These are phyloP conservation scores for Norana najaformis DNA, from an alignment of 2,888 invertebrate genomes.

Conservation along the genomic window DNA sequence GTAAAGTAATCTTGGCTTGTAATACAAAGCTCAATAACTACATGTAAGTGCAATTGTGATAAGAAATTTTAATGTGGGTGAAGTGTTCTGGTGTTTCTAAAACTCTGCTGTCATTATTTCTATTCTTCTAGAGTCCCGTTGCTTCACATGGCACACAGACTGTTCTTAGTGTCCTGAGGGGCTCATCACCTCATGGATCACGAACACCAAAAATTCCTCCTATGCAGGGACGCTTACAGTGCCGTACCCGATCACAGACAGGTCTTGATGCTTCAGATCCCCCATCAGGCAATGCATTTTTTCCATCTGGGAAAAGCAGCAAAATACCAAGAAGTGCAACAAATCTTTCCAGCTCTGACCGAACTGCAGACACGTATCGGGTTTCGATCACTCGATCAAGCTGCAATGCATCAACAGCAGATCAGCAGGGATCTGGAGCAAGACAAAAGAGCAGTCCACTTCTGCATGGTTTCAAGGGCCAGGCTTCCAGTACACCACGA, in stretches of 20 bases:
- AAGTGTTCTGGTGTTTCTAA: not conserved
- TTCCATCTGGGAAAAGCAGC: not conserved
- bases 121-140: not conserved
- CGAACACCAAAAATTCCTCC: not conserved
- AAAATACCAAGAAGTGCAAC: not conserved
- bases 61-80: not conserved
- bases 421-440: not conserved
- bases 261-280: not conserved
- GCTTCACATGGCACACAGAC: slow-evolving; percentile 23
- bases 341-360: not conserved
- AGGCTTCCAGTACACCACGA: not conserved
- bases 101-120: not conserved
- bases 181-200: not conserved
- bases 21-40: no score
- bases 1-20: no score
- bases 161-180: slow-evolving; percentile 16
- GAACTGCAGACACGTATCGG: not conserved
- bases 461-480: not conserved
- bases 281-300: not conserved
- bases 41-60: no score
- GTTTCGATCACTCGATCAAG: not conserved
- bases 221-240: not conserved
- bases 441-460: not conserved
- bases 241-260: not conserved
- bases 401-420: no score